Percentiles rank a stretch among this genome's conserved stretches.
Evolutionary conservation across 2,113 vertebrate genomes (phyloP).

Genomic region (Siniperca knerii): DNA sequence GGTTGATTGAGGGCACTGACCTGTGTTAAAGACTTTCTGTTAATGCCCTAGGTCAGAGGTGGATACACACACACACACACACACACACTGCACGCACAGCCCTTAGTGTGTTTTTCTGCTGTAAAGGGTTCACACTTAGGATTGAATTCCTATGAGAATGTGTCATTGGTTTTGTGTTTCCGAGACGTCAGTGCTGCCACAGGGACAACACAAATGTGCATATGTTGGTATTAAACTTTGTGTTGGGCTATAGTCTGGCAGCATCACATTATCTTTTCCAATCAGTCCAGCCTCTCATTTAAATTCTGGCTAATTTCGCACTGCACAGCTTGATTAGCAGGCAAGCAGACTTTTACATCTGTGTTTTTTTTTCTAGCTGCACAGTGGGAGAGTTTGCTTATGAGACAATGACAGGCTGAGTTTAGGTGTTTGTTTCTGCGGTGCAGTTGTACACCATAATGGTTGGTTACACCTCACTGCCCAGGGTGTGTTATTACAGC

Average conservation of each 20-base stretch:
- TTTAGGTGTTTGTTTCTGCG: conserved; percentile 45
- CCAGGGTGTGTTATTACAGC: conserved; percentile 21
- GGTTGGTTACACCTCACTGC: conserved; percentile 39
- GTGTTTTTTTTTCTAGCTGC: not conserved
- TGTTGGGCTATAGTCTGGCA: not conserved
- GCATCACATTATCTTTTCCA: not conserved
- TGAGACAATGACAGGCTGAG: conserved; percentile 32
- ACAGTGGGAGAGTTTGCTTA: not conserved
- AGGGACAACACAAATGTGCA: not conserved
- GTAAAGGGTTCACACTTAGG: conserved; percentile 34
- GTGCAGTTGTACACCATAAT: conserved; percentile 20
- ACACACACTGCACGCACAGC: not conserved
- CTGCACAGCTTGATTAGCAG: conserved; percentile 6
- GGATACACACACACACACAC: conserved; percentile 22
- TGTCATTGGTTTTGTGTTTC: conserved; percentile 39
- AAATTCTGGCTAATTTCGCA: not conserved
- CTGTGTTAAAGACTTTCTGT: conserved; percentile 44
- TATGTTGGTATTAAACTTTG: not conserved
- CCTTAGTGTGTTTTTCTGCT: conserved; percentile 26
- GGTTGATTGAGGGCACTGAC: conserved; percentile 59
- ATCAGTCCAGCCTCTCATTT: not conserved
- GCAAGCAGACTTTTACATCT: not conserved
- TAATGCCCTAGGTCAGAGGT: conserved; percentile 68
- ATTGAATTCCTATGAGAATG: conserved; percentile 44
- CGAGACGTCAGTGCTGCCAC: conserved; percentile 7